Conservation (phyloP, 1,140 invertebrate species). For the Bombus vancouverensis region DNA sequence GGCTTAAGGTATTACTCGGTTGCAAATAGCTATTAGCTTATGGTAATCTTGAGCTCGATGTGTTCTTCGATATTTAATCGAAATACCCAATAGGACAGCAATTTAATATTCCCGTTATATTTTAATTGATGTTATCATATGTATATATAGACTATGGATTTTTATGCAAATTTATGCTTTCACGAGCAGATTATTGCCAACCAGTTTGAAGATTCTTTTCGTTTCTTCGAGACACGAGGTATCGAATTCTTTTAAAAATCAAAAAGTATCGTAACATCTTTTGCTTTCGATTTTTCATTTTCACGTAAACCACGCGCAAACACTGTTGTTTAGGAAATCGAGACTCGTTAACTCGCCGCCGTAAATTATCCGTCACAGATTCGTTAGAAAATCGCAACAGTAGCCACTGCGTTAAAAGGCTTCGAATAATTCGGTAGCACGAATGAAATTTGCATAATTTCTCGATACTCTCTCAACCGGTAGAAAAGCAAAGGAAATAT, state of each 20-base stretch:
- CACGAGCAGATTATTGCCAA: too few relatives aligned
- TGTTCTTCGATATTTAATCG: neutral
- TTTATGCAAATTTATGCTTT: too few relatives aligned
- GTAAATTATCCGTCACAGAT: constrained; percentile 15
- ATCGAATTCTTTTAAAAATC: neutral
- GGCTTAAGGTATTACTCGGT: neutral
- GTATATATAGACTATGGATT: neutral
- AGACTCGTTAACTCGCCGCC: neutral
- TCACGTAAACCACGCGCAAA: neutral
- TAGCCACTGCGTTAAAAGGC: neutral
- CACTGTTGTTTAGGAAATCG: neutral
- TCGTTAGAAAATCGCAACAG: constrained; percentile 3
- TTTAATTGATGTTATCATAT: neutral
- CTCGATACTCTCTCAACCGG: neutral
- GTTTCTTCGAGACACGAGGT: too few relatives aligned
- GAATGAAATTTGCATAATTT: constrained; percentile 31
- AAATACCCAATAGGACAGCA: neutral
- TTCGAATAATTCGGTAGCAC: constrained; percentile 10
- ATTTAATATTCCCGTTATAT: neutral
- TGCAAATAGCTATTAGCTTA: neutral
- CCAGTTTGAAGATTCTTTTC: neutral
- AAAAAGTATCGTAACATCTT: neutral
- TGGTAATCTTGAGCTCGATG: neutral
- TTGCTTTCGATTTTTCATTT: neutral
- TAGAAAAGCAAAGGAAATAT: neutral